Percentiles rank a stretch among this genome's conserved stretches.
phyloP scores from a whole-genome alignment of 2,113 vertebrate genomes.

The Paracanthobrama guichenoti region DNA sequence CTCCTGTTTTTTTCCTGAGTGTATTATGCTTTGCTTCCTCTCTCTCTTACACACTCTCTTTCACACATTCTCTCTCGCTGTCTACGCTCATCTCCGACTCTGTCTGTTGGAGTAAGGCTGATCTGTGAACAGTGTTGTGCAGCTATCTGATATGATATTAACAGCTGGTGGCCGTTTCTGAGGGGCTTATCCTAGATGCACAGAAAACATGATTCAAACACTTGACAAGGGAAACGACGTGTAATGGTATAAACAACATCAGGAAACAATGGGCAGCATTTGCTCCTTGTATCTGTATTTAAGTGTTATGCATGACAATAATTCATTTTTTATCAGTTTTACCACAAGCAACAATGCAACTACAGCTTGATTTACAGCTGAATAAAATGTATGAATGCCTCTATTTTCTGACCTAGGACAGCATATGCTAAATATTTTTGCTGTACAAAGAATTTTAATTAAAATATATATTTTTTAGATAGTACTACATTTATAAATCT shows the following conservation, averaged over 20 bases:
- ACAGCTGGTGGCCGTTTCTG: neutral
- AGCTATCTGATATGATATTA: neutral
- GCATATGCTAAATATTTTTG: neutral
- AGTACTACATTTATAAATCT: neutral
- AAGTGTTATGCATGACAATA: neutral
- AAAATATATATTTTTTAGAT: neutral
- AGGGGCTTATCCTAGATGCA: neutral
- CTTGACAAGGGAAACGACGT: neutral
- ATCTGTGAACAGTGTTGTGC: neutral
- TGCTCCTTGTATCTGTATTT: neutral
- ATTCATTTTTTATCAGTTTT: neutral
- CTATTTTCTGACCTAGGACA: neutral
- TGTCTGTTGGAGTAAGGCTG: neutral
- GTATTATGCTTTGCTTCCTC: slow-evolving; percentile 3
- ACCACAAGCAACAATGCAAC: neutral
- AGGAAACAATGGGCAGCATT: neutral
- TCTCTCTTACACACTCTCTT: neutral
- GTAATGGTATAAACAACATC: neutral
- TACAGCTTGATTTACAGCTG: neutral
- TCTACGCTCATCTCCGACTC: neutral
- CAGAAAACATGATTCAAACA: neutral
- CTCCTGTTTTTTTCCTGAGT: slow-evolving; percentile 22
- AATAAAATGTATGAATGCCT: neutral
- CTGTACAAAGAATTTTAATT: neutral
- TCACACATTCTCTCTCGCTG: neutral